Evolutionary conservation across 2,888 invertebrate species (phyloP), one percentile per base, ranked within the genome.

Genomic region (Apamea epomidion): DNA sequence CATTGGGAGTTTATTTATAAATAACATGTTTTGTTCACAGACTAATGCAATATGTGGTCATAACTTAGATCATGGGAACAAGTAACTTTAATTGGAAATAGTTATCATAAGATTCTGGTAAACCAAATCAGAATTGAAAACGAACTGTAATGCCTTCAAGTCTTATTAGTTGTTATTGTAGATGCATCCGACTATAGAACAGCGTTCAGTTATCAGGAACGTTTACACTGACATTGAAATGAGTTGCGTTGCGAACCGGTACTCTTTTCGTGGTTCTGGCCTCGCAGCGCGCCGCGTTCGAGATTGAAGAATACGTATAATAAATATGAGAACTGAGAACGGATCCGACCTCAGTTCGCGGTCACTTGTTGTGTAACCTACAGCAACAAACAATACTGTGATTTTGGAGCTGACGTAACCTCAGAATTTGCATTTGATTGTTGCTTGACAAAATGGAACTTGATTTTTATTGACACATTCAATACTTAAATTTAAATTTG

Each of bases 221-320:
- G 92, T 92, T 94, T 91, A 91, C 93, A 94, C 91, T 96, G 97
- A 97, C 97, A 97, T 97, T 97, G 97, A 96, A 96, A 93, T 92
- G 89, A 89, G 93, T 90, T 95, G 94, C 93, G 93, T 97, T 97
- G 96, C 96, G 97, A 97, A 97, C 97, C 94, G 93, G 93, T 95
- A 95, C 94, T 95, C 95, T 97, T 96, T 97, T 96, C 93, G 96
- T 95, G 94, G 92, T 94, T 94, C 82, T 88, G 90, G 90, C 87
- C 92, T 92, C 96, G 94, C 94, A 93, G 94, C 93, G 93, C 87
- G 91, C 87, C 92, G 93, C 92, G 91, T 92, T 93, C 91, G 93
- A 95, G 96, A 96, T 96, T 95, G 96, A 96, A 96, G 96, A 96
- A 96, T 96, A 96, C 95, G 95, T 96, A 95, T 94, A 95, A 95